A percentile compares a stretch with the other conserved stretches of the same genome.
Conservation (phyloP, 2,888 invertebrate genomes). For the Ochlodes sylvanus region DNA sequence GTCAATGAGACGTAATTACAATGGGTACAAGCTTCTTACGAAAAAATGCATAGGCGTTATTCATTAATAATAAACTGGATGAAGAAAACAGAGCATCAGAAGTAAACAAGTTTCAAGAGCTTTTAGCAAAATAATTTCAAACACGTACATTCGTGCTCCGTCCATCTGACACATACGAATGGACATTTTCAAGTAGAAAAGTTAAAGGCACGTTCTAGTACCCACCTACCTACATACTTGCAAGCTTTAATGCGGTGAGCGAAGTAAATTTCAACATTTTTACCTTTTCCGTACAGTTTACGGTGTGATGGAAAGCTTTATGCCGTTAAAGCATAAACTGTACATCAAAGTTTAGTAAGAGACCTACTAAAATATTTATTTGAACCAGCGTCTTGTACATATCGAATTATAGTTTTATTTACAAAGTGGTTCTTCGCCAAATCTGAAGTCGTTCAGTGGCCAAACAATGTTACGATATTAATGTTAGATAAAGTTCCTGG, state of each 20-base stretch:
- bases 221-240: conserved; percentile 42
- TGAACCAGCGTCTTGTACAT: not conserved
- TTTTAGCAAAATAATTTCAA: conserved; percentile 47
- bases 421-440: conserved; percentile 20
- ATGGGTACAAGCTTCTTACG: not conserved
- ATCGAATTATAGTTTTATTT: not conserved
- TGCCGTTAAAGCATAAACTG: not conserved
- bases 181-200: conserved; percentile 50
- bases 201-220: conserved; percentile 48
- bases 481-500: conserved; percentile 20
- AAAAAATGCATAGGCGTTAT: not conserved
- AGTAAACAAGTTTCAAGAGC: conserved; percentile 36
- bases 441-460: conserved; percentile 15
- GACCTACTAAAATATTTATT: not conserved
- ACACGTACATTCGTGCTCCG: conserved; percentile 49
- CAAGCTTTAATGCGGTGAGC: conserved; percentile 45
- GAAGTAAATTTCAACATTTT: conserved; percentile 43
- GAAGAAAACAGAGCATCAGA: conserved; percentile 15
- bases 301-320: conserved; percentile 3
- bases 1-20: not conserved
- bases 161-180: conserved; percentile 53
- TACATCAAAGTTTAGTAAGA: not conserved
- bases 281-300: conserved; percentile 16
- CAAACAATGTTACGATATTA: conserved; percentile 18
- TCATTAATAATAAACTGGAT: conserved; percentile 18